These are phyloP conservation scores for Hemiscyllium ocellatum DNA, from an alignment of 2,113 vertebrate species.

Conservation along the genomic window DNA sequence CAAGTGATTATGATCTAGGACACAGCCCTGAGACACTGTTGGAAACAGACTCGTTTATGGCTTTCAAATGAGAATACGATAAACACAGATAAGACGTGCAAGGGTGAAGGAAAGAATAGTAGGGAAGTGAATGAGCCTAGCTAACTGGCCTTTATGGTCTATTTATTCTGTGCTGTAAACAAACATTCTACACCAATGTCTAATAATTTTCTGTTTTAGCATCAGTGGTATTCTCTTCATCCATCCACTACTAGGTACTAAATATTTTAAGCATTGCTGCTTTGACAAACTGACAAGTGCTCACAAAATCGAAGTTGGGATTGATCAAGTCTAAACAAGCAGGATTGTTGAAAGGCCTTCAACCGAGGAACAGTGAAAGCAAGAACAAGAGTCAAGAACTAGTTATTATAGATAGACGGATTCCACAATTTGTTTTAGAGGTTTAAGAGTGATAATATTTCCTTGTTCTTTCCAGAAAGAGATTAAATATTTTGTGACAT, in stretches of 20 bases:
- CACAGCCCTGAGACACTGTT: too few species aligned
- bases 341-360: not conserved
- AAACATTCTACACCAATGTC: too few species aligned
- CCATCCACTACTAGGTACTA: not conserved
- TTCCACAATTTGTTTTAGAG: not conserved
- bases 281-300: not conserved
- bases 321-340: not conserved
- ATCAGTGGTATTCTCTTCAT: not conserved
- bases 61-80: too few species aligned
- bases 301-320: not conserved
- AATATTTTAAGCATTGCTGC: not conserved
- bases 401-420: not conserved
- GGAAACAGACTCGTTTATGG: too few species aligned
- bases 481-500: not conserved
- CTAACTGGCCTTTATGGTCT: too few species aligned
- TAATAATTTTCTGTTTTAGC: not conserved
- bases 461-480: not conserved
- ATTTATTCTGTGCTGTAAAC: too few species aligned
- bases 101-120: too few species aligned
- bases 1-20: too few species aligned
- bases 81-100: too few species aligned
- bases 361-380: not conserved
- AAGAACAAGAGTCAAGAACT: not conserved
- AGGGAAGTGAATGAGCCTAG: too few species aligned
- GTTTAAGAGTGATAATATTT: not conserved